Conservation (phyloP, 2,888 invertebrate species). For the Ophraella communa region DNA sequence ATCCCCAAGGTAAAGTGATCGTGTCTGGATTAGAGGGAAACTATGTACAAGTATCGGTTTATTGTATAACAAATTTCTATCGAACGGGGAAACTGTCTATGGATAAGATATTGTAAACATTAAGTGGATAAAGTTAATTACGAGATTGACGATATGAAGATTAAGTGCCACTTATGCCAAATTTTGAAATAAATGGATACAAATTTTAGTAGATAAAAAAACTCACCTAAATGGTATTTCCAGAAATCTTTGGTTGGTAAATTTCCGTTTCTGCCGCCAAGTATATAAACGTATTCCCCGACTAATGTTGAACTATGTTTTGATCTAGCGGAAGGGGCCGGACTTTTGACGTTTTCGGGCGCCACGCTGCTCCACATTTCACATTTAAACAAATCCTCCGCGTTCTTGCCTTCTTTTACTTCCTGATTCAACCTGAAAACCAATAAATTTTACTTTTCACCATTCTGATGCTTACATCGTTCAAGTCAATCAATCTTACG, state of each 20-base stretch:
- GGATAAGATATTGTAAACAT: neutral
- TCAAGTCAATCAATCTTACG: no score
- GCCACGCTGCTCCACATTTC: conserved; percentile 69
- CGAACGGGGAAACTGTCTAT: neutral
- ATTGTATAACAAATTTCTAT: conserved; percentile 9
- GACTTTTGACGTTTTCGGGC: conserved; percentile 62
- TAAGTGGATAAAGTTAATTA: neutral
- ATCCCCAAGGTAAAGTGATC: conserved; percentile 6
- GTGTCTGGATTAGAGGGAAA: conserved; percentile 9
- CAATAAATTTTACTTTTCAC: neutral
- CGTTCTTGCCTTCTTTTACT: neutral
- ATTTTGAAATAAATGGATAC: neutral
- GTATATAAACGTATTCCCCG: conserved; percentile 78
- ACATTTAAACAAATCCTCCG: conserved; percentile 13
- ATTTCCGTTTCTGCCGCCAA: conserved; percentile 84
- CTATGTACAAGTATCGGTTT: conserved; percentile 9
- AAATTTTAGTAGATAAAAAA: neutral
- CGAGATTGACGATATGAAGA: no score
- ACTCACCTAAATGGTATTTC: conserved; percentile 76
- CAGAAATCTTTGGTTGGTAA: conserved; percentile 85
- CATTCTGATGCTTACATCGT: no score
- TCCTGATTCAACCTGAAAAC: conserved; percentile 4
- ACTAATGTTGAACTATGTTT: conserved; percentile 84
- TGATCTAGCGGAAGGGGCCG: conserved; percentile 73
- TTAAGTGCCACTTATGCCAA: no score